A percentile compares a stretch with the other conserved stretches of the same genome.
These are phyloP conservation scores for Ochropleura plecta DNA, from an alignment of 2,888 invertebrate genomes.

Conservation along the genomic window DNA sequence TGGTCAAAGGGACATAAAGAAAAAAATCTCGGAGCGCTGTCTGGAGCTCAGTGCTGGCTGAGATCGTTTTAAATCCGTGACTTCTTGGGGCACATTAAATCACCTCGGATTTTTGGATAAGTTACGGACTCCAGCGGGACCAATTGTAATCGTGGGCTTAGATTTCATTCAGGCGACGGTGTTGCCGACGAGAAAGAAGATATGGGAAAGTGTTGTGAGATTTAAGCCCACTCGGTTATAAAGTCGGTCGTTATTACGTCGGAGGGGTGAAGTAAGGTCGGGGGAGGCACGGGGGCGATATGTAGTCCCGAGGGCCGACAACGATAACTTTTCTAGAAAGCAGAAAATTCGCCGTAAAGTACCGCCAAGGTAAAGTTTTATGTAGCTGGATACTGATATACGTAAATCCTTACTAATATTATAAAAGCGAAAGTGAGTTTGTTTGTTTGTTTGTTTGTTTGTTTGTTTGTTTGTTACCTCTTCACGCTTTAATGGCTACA, in stretches of 20 bases:
- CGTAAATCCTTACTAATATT: too few relatives aligned
- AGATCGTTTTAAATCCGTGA: constrained; percentile 72
- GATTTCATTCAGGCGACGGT: constrained; percentile 65
- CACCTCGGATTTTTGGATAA: constrained; percentile 81
- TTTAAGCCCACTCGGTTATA: constrained; percentile 70
- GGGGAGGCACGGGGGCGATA: constrained; percentile 61
- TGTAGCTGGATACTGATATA: constrained; percentile 61
- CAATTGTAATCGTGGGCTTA: constrained; percentile 77
- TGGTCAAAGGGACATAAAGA: constrained; percentile 67
- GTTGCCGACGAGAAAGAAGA: constrained; percentile 61
- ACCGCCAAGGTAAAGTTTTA: constrained; percentile 66
- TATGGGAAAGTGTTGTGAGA: constrained; percentile 69
- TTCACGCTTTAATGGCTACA: too few relatives aligned
- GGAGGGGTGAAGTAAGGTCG: constrained; percentile 56
- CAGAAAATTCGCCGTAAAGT: constrained; percentile 67
- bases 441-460: too few relatives aligned
- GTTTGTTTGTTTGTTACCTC: too few relatives aligned
- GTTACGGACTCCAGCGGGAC: constrained; percentile 75
- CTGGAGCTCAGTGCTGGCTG: constrained; percentile 58
- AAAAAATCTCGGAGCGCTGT: constrained; percentile 68
- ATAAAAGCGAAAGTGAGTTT: too few relatives aligned
- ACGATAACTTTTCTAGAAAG: constrained; percentile 72
- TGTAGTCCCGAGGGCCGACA: constrained; percentile 70
- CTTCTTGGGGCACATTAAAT: constrained; percentile 77
- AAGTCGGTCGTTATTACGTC: constrained; percentile 71